Evolutionary conservation across 2,113 vertebrate species (phyloP).

Genomic region (Tyrannus savana): DNA sequence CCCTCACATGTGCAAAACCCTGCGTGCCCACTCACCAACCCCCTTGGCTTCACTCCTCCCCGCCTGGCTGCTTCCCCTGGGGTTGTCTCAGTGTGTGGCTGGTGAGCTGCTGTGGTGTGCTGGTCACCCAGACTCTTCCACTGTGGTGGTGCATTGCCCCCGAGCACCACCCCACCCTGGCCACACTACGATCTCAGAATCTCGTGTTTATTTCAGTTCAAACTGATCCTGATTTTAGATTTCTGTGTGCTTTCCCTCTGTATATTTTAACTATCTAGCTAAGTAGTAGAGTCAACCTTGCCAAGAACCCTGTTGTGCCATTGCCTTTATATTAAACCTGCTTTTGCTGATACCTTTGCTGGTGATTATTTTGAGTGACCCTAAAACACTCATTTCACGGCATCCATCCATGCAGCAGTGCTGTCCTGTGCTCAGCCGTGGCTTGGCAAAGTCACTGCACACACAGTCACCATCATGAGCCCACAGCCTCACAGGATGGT

Average conservation of each 20-base stretch:
- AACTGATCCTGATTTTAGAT: neutral
- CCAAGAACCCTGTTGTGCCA: neutral
- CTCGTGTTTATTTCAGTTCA: neutral
- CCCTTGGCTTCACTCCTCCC: neutral
- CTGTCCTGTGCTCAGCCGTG: neutral
- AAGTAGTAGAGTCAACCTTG: neutral
- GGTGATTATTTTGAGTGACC: neutral
- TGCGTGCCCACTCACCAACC: neutral
- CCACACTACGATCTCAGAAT: neutral
- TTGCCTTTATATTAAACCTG: neutral
- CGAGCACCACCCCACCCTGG: neutral
- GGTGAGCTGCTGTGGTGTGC: neutral
- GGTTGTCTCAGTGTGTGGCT: neutral
- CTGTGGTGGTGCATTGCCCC: neutral
- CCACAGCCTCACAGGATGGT: accelerated
- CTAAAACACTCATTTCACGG: neutral
- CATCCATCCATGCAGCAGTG: accelerated
- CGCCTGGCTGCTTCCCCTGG: accelerated
- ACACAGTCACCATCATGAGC: accelerated
- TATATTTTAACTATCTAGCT: neutral
- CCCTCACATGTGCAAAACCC: neutral
- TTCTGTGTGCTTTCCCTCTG: neutral
- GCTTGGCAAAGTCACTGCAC: neutral
- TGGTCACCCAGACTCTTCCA: neutral
- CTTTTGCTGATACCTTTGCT: neutral